Base-by-base conservation (phyloP, 2,113 vertebrate genomes). In the Notothenia rossii region DNA sequence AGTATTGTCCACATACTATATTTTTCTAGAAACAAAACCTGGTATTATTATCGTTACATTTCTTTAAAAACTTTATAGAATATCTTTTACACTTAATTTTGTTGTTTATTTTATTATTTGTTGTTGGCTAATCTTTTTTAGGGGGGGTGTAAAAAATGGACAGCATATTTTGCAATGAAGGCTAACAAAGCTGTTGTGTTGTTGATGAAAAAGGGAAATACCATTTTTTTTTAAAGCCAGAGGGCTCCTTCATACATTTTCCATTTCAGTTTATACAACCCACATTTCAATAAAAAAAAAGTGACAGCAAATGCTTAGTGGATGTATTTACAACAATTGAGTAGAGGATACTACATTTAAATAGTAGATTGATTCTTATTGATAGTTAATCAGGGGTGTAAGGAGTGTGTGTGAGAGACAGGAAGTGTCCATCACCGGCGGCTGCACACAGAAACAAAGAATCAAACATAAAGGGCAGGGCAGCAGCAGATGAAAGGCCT, bases 261-360 rank as follows among this genome's bases (percentile, higher is more conserved):
- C 9, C 4, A 11, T 43, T 40, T 43, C 17, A 61, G 17, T 61
- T 43, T n/a, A 61, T 36, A 43, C 10, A n/a, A 2, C n/a, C 36
- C 17, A 43, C 2, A 61, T 61, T 61, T 43, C 59, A 33, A 43
- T 40, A 7, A 2, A 43, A 61, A 10, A 17, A n/a, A 61, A n/a
- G 5, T 61, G 36, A 60, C 59, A 61, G 36, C 36, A 40, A 40
- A 40, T 40, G 36, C 7, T 40, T 33, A 12, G 15, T 18, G 11
- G 40, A 40, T 36, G 10, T n/a, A 60, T 18, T 60, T 18, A 60
- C 9, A 9, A 60, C 8, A n/a, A 61, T 40, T 61, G 17, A 33
- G 56, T 59, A n/a, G 59, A 40, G 40, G 59, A 40, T 48, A 64
- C 46, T 48, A 46, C 43, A 22, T 46, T 46, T n/a, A 64, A 64